These are phyloP conservation scores for Herpetotheres cachinnans DNA, from an alignment of 2,113 vertebrate species.

Conservation along the genomic window DNA sequence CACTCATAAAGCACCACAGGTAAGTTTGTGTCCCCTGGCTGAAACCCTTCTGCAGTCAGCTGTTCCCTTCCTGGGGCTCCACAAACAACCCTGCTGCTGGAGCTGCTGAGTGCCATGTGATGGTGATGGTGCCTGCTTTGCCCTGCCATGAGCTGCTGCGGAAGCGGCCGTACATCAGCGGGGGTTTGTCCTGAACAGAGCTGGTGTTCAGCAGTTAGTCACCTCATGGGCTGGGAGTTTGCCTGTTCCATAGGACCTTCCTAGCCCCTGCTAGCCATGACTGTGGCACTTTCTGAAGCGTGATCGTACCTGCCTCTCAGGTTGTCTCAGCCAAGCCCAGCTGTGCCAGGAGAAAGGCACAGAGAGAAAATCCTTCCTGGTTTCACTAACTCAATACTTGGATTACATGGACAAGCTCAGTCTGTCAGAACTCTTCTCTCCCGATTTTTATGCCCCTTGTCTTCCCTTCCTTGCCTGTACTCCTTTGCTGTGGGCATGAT, in stretches of 20 bases:
- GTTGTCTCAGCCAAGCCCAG: neutral
- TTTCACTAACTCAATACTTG: rapidly evolving
- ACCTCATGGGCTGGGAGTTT: rapidly evolving
- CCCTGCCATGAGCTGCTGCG: no score
- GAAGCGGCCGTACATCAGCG: neutral
- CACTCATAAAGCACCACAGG: rapidly evolving
- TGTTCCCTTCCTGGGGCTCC: neutral
- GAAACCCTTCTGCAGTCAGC: neutral
- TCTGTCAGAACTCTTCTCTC: neutral
- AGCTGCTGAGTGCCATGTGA: rapidly evolving
- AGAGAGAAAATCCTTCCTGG: neutral
- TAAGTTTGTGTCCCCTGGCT: neutral
- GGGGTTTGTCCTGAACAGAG: neutral
- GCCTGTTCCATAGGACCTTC: neutral
- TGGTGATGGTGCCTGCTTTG: neutral
- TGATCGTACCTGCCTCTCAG: rapidly evolving
- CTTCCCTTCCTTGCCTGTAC: neutral
- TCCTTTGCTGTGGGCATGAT: rapidly evolving
- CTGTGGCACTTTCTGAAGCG: rapidly evolving
- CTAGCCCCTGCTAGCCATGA: neutral
- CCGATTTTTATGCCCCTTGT: rapidly evolving
- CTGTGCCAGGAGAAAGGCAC: neutral
- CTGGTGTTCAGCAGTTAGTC: neutral
- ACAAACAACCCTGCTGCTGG: rapidly evolving
- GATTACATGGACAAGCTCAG: rapidly evolving